Conservation (phyloP, 2,888 invertebrate species). For the Tetranychus truncatus region DNA sequence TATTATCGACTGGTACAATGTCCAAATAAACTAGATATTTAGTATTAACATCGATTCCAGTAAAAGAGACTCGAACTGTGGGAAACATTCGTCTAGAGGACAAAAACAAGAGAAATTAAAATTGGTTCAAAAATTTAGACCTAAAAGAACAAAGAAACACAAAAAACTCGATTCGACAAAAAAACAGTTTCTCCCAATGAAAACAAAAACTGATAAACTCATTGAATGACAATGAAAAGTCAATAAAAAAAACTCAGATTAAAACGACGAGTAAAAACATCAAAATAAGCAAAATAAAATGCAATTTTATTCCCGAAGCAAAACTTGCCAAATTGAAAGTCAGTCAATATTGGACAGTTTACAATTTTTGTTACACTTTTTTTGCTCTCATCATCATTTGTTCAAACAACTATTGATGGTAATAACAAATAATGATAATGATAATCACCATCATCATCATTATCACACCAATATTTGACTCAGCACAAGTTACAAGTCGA, state of each 20-base stretch:
- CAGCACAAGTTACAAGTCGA: neutral
- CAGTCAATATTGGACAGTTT: too few relatives aligned
- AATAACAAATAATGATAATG: too few relatives aligned
- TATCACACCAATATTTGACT: too few relatives aligned
- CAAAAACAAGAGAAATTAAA: neutral
- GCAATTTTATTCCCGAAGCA: too few relatives aligned
- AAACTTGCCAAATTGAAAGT: too few relatives aligned
- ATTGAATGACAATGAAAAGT: too few relatives aligned
- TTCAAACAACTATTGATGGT: too few relatives aligned
- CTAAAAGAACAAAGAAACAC: neutral
- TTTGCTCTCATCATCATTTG: too few relatives aligned
- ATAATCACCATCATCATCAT: too few relatives aligned
- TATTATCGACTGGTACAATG: conserved; percentile 88
- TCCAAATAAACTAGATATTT: conserved; percentile 77
- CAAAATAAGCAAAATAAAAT: too few relatives aligned
- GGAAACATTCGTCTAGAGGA: conserved; percentile 83
- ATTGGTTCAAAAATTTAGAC: neutral
- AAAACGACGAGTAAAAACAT: neutral
- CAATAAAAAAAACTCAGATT: neutral
- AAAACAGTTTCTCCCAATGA: neutral
- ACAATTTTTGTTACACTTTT: too few relatives aligned
- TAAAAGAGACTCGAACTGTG: conserved; percentile 80
- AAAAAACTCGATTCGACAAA: neutral
- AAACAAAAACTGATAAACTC: neutral
- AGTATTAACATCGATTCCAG: conserved; percentile 34